Conservation (phyloP, 2,797 vertebrate species). For the Pipistrellus nathusii region DNA sequence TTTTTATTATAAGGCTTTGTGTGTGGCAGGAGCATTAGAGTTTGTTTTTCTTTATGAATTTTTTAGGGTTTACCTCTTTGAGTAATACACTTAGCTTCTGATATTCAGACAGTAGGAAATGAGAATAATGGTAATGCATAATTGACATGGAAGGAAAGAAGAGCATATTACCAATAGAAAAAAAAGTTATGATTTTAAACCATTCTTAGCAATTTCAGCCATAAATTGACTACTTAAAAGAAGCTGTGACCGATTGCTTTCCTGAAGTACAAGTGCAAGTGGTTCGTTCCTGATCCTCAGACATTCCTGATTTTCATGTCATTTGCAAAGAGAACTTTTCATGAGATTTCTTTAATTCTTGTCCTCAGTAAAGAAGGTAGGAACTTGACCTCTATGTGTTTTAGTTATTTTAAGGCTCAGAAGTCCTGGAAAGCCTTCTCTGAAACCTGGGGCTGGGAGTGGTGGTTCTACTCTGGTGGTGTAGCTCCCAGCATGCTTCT, state of each 20-base stretch:
- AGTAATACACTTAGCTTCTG: neutral
- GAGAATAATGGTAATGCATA: neutral
- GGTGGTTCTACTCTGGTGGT: neutral
- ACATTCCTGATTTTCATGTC: neutral
- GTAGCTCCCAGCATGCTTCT: neutral
- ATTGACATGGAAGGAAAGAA: constrained; percentile 1
- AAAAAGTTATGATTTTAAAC: neutral
- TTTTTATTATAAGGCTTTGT: constrained; percentile 22
- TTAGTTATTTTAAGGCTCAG: neutral
- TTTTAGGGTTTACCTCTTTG: neutral
- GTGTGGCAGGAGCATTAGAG: neutral
- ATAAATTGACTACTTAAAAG: neutral
- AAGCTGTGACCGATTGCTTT: neutral
- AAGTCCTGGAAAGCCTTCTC: neutral
- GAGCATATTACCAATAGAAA: neutral
- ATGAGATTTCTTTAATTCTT: constrained; percentile 16
- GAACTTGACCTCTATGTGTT: neutral
- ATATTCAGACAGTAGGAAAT: neutral
- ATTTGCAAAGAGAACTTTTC: constrained; percentile 7
- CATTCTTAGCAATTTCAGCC: neutral
- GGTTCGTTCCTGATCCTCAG: neutral
- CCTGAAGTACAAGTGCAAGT: neutral
- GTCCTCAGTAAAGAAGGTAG: neutral
- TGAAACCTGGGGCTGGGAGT: neutral
- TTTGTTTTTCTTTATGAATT: constrained; percentile 16